Evolutionary conservation across 2,888 invertebrate species (phyloP), one percentile per base, ranked within the genome.

Genomic region (Leptinotarsa rubiginosa): DNA sequence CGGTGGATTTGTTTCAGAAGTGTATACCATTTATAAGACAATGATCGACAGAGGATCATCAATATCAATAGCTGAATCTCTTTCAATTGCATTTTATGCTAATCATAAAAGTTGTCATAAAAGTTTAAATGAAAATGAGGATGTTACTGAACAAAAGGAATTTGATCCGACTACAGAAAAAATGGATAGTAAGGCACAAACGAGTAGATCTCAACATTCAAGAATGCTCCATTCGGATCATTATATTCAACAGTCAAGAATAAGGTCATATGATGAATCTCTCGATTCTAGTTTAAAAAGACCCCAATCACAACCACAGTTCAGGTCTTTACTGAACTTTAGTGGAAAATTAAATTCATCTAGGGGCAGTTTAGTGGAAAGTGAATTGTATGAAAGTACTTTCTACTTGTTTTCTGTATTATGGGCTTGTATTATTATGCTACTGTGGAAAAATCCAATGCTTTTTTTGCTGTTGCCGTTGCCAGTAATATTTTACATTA

Each of bases 361-460:
- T 25, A 77, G 76, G 74, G 75, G 75, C 52, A 81, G 75, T 73
- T 72, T 78, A 54, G 80, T 82, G 1, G 86, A 88, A 47, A 88
- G 90, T 71, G 86, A 85, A 52, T 87, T 87, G 74, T 90, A 92
- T 75, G 92, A 91, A 79, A 93, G 93, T 78, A 92, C 92, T 18
- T 89, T 92, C 56, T 96, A 94, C 83, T 92, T 96, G 83, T 95
- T 94, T 83, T 90, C 92, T 4, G 88, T 97, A 15, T 90, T 96
- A 80, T 96, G 96, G 89, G 94, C 94, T 2, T 96, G 97, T 82
- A 88, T 93, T 10, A 91, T 94, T 70, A 96, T 97, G 89, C 90
- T 96, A 47, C 90, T 97, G 18, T 97, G 96, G 93, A 94, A 95
- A 82, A 93, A 97, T 84, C 91, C 94, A 69, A 96, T 96, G 94